phyloP scores from a whole-genome alignment of 2,888 invertebrate genomes.

The Calameuta filiformis region DNA sequence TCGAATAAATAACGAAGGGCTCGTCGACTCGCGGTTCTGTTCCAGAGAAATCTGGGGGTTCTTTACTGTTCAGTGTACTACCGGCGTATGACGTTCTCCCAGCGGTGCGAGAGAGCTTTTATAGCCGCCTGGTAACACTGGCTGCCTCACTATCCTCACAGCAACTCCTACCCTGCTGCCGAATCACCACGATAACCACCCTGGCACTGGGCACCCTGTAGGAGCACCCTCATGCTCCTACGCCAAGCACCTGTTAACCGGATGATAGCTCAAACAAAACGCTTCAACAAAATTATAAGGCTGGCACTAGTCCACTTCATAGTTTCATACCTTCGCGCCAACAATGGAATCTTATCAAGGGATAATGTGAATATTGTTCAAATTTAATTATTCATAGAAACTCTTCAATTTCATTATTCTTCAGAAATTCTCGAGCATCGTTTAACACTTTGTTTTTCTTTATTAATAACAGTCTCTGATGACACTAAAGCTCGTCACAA shows the following conservation, averaged over 20 bases:
- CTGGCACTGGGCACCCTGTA: not conserved
- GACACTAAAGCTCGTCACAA: not conserved
- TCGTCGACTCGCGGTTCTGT: not conserved
- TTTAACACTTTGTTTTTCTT: not conserved
- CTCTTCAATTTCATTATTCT: not conserved
- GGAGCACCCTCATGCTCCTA: not conserved
- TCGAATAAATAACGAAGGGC: not conserved
- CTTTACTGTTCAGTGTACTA: slow-evolving; percentile 55
- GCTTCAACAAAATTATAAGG: not conserved
- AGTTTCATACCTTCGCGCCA: not conserved
- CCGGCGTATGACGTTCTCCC: slow-evolving; percentile 58
- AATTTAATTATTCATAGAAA: not conserved
- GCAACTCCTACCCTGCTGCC: not conserved
- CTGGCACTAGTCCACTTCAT: not conserved
- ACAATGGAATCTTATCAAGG: not conserved
- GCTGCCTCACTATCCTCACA: not conserved
- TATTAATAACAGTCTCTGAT: not conserved
- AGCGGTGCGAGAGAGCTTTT: slow-evolving; percentile 55
- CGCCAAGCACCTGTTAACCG: not conserved
- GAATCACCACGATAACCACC: not conserved
- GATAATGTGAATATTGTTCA: not conserved
- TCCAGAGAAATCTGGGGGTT: slow-evolving; percentile 29
- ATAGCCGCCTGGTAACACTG: slow-evolving; percentile 45
- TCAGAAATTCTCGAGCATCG: not conserved
- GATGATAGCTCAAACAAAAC: not conserved